Conservation (phyloP, 2,888 invertebrate genomes). For the Lycocerus yunnanus region DNA sequence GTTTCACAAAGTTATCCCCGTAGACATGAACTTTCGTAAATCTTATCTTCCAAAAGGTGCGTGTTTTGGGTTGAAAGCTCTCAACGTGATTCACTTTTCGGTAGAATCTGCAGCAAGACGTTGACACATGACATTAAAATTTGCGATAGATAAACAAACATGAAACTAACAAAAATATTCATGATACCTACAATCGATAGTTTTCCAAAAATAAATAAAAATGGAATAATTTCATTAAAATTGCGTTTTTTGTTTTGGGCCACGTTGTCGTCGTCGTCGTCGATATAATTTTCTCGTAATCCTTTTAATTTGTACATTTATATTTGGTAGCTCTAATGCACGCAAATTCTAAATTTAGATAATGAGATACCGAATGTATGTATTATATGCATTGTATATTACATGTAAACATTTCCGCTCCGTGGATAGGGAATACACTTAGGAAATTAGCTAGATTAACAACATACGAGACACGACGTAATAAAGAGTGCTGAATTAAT, state of each 20-base stretch:
- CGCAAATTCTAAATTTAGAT: neutral
- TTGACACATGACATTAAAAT: neutral
- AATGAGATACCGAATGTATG: neutral
- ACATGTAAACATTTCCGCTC: neutral
- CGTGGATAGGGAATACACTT: constrained; percentile 1
- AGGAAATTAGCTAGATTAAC: constrained; percentile 3
- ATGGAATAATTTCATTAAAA: neutral
- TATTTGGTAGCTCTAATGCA: neutral
- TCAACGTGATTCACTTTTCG: neutral
- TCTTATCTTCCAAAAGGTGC: neutral
- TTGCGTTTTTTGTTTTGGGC: neutral
- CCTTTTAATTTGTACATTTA: neutral
- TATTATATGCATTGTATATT: neutral
- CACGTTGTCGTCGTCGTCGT: no score
- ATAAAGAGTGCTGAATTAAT: neutral
- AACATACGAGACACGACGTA: neutral
- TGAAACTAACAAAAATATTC: neutral
- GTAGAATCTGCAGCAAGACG: neutral
- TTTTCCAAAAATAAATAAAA: neutral
- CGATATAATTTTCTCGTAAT: neutral
- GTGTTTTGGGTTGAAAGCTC: neutral
- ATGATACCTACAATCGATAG: neutral
- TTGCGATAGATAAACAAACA: neutral
- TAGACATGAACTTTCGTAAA: neutral
- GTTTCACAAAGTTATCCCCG: neutral